Evolutionary conservation across 2,888 invertebrate genomes (phyloP).

Genomic region (Phanerotoma sp.): DNA sequence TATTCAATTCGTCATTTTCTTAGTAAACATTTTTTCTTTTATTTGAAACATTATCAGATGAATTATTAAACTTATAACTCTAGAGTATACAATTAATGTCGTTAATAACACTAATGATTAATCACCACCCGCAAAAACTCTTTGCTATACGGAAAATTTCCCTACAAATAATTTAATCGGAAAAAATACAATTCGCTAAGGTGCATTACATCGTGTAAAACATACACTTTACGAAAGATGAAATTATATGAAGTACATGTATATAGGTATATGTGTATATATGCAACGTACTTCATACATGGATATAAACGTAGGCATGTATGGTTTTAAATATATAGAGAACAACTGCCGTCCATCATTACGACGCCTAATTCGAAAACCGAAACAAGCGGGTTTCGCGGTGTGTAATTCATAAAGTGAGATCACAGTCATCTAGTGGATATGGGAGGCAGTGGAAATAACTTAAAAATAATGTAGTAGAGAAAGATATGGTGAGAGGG

Average conservation of each 20-base stretch:
- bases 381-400: constrained; percentile 31
- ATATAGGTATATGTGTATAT: no score
- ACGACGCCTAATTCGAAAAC: constrained; percentile 28
- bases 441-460: not conserved
- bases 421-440: constrained; percentile 38
- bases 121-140: not conserved
- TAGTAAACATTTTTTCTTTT: no score
- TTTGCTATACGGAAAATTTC: not conserved
- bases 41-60: no score
- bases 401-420: constrained; percentile 41
- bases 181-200: not conserved
- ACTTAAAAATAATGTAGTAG: not conserved
- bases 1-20: no score
- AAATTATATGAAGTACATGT: not conserved
- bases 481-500: not conserved
- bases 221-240: not conserved
- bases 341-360: constrained; percentile 12
- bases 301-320: no score
- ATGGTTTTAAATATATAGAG: no score
- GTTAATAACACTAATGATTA: no score
- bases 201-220: not conserved
- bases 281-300: no score
- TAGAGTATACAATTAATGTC: no score
- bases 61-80: no score
- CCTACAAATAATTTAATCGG: not conserved